Evolutionary conservation across 2,113 vertebrate genomes (phyloP).

Genomic region (Menidia beryllina): DNA sequence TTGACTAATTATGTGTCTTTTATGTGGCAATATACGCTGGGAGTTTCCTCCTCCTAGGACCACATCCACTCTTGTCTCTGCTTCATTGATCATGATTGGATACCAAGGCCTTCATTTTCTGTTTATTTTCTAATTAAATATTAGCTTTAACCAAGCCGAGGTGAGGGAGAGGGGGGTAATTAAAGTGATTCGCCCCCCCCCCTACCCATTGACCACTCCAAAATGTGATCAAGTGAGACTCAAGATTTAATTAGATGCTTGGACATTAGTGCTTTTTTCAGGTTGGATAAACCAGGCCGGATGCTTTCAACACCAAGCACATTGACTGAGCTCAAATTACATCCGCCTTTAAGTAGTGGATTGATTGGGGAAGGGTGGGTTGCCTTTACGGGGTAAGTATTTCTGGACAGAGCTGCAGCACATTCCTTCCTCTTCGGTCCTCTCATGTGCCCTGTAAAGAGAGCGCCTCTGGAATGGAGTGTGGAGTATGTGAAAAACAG

Average conservation of each 20-base stretch:
- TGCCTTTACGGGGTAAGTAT: conserved; percentile 78
- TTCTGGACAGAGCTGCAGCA: conserved; percentile 72
- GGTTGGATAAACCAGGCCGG: conserved; percentile 73
- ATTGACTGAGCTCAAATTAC: conserved; percentile 78
- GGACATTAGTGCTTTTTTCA: conserved; percentile 66
- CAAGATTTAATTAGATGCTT: conserved; percentile 77
- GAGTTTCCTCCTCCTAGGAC: conserved; percentile 73
- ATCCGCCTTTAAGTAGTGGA: conserved; percentile 77
- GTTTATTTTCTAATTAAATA: conserved; percentile 84
- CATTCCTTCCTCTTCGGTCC: conserved; percentile 55
- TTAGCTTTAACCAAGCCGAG: conserved; percentile 77
- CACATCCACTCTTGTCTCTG: conserved; percentile 61
- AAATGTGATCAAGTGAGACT: conserved; percentile 82
- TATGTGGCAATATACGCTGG: conserved; percentile 74
- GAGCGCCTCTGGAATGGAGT: conserved; percentile 63
- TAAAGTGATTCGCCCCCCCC: conserved; percentile 72
- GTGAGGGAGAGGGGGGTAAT: conserved; percentile 60
- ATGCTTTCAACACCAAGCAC: conserved; percentile 78
- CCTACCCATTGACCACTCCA: conserved; percentile 71
- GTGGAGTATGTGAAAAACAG: conserved; percentile 71
- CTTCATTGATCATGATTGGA: conserved; percentile 77
- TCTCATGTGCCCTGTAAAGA: conserved; percentile 67
- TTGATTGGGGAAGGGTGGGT: conserved; percentile 76
- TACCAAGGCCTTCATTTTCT: conserved; percentile 72
- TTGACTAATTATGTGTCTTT: conserved; percentile 82